Conservation (phyloP, 2,113 vertebrate species). For the Dendropsophus ebraccatus region DNA sequence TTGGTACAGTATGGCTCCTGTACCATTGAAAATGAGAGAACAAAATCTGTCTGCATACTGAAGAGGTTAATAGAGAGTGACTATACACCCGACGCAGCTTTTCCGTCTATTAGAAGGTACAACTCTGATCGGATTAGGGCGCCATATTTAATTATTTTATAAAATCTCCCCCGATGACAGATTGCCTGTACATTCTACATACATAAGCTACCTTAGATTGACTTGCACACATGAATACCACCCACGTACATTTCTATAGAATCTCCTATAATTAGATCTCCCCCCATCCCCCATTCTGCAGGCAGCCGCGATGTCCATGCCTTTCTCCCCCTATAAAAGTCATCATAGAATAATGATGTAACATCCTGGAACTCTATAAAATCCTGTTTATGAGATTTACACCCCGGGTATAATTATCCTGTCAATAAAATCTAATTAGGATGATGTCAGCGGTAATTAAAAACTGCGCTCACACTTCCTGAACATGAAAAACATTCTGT, state of each 20-base stretch:
- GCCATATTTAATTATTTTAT: too few species aligned
- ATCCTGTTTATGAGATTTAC: neutral
- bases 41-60: too few species aligned
- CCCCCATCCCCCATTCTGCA: neutral
- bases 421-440: slow-evolving; percentile 39
- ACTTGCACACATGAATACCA: neutral
- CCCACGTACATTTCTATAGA: neutral
- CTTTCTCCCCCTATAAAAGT: slow-evolving; percentile 5
- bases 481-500: slow-evolving; percentile 34
- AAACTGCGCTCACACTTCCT: slow-evolving; percentile 29
- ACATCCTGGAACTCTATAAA: slow-evolving; percentile 44
- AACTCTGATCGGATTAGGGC: too few species aligned
- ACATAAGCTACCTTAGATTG: neutral
- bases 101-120: too few species aligned
- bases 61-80: too few species aligned
- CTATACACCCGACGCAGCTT: too few species aligned
- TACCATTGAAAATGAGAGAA: too few species aligned
- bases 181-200: neutral
- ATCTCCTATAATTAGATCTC: too few species aligned
- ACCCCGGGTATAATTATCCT: slow-evolving; percentile 32
- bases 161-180: neutral
- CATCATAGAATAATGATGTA: slow-evolving; percentile 29
- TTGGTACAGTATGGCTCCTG: too few species aligned
- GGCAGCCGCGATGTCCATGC: neutral
- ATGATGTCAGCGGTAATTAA: slow-evolving; percentile 43